Percentiles rank a stretch among this genome's conserved stretches.
These are phyloP conservation scores for Diabrotica virgifera DNA, from an alignment of 1,140 invertebrate genomes.

Conservation along the genomic window DNA sequence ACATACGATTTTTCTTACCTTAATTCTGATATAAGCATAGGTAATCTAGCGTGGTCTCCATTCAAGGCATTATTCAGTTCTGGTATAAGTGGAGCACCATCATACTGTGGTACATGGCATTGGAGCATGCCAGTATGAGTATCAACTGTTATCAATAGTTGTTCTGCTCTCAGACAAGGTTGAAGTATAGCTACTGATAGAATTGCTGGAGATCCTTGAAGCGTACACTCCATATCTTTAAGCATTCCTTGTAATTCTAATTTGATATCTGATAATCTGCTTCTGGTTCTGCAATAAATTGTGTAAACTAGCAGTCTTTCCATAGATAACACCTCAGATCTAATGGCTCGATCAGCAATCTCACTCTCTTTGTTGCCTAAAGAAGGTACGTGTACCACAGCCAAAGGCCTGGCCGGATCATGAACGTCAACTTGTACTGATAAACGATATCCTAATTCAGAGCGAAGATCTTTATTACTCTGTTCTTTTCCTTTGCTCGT, in stretches of 20 bases:
- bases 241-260: slow-evolving; percentile 72
- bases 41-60: slow-evolving; percentile 67
- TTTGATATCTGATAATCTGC: slow-evolving; percentile 78
- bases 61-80: slow-evolving; percentile 82
- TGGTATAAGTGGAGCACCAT: slow-evolving; percentile 72
- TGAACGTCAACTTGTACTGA: slow-evolving; percentile 84
- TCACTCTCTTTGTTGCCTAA: slow-evolving; percentile 65
- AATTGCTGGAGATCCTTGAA: slow-evolving; percentile 84
- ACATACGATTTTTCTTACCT: slow-evolving; percentile 48
- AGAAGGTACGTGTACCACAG: slow-evolving; percentile 84
- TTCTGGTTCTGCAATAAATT: slow-evolving; percentile 87
- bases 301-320: slow-evolving; percentile 96
- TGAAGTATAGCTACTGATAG: slow-evolving; percentile 84
- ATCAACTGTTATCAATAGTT: slow-evolving; percentile 87
- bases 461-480: slow-evolving; percentile 68
- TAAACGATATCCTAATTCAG: slow-evolving; percentile 82
- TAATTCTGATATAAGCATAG: slow-evolving; percentile 68
- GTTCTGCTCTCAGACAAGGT: slow-evolving; percentile 87
- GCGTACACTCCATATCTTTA: slow-evolving; percentile 70
- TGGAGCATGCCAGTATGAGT: slow-evolving; percentile 89
- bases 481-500: slow-evolving; percentile 51
- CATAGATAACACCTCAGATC: slow-evolving; percentile 88
- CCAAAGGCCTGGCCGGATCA: slow-evolving; percentile 76
- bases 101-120: slow-evolving; percentile 88
- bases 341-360: slow-evolving; percentile 75